Evolutionary conservation across 2,113 vertebrate species (phyloP), one percentile per base, ranked within the genome.

Genomic region (Nothoprocta pentlandii): DNA sequence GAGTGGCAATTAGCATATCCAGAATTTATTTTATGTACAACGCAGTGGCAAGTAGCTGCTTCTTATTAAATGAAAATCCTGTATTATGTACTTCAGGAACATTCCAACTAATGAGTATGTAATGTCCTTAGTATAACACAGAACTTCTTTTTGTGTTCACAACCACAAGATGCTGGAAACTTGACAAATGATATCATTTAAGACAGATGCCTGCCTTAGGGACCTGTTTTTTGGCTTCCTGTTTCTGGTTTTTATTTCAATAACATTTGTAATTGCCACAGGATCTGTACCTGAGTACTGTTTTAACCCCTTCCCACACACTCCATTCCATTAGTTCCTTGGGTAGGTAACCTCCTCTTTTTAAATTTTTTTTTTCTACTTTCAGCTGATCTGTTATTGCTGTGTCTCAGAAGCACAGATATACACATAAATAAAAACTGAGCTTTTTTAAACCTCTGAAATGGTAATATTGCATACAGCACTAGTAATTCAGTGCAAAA

Each of bases 191-290:
- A 97, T 97, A 96, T 97, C 97, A 97, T 97, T 98, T 97, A 98
- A 98, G 98, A 97, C 97, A 97, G 98, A 98, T 97, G 97, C 97
- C 97, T 97, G 97, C 98, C 97, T 95, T 92, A 90, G 97, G 97
- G 97, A 98, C 97, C 95, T 97, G 97, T 85, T 95, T 97, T 96
- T 96, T 96, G 97, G 97, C 96, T 98, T 98, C 97, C 98, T 98
- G 98, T 97, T 98, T 97, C 97, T 98, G 98, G 96, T 97, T 98
- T 98, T 98, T 98, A 98, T 98, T 98, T 98, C 97, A 98, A 89
- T 96, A 95, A 96, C 96, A 96, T 97, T 97, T 98, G 92, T 97
- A 98, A 98, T 94, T 97, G 97, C 97, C 97, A 97, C 95, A 97
- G 80, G 91, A 97, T 97, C 95, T 97, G 97, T 97, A 97, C 96